phyloP scores from a whole-genome alignment of 2,888 invertebrate species.

The Sarcophaga carnaria region DNA sequence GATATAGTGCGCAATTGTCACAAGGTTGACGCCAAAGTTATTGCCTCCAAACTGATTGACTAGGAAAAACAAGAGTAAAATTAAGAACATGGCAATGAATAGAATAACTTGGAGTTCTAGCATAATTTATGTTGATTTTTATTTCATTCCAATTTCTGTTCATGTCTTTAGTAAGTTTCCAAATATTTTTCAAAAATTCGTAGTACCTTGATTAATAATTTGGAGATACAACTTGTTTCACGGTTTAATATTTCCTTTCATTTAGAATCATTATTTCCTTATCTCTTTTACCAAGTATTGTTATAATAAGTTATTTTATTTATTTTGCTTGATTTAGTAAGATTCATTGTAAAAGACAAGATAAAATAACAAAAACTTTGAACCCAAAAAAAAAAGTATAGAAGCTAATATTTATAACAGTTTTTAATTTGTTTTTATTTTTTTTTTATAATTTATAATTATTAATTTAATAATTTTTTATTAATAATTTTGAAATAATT shows the following conservation, averaged over 20 bases:
- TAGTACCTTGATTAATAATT: no score
- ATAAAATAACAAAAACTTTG: constrained; percentile 32
- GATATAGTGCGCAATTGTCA: no score
- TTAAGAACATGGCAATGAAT: no score
- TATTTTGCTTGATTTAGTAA: constrained; percentile 34
- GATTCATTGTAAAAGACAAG: constrained; percentile 35
- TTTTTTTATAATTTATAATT: constrained; percentile 40
- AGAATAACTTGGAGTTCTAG: no score
- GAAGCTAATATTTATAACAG: constrained; percentile 71
- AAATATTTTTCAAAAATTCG: no score
- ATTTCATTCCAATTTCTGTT: no score
- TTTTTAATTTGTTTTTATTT: constrained; percentile 37
- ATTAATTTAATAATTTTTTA: constrained; percentile 39
- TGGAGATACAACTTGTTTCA: no score
- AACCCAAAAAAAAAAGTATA: constrained; percentile 70
- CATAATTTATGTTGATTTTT: no score
- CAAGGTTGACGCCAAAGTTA: no score
- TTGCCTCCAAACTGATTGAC: no score
- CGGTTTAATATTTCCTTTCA: constrained; percentile 13
- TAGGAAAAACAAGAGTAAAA: no score
- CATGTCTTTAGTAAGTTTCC: no score
- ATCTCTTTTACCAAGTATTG: constrained; percentile 51
- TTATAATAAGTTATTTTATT: constrained; percentile 30
- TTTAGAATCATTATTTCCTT: constrained; percentile 7
- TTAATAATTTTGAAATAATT: not conserved